Conservation (phyloP, 2,888 invertebrate genomes). For the Deroplatys truncata region DNA sequence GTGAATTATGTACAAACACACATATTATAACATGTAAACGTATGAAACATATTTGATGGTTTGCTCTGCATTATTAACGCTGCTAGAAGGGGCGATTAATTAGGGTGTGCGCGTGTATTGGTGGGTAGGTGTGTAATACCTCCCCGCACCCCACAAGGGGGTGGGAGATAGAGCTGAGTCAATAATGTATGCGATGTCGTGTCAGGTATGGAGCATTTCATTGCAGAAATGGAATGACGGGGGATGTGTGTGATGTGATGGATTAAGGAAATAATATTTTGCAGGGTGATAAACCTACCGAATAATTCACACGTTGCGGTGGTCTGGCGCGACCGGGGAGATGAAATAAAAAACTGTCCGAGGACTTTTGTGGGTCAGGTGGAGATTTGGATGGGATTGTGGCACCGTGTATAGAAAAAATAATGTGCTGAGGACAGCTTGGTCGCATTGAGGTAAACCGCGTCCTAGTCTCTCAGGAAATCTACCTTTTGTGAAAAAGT, state of each 20-base stretch:
- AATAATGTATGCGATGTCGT: background rate
- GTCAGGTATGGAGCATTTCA: background rate
- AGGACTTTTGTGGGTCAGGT: background rate
- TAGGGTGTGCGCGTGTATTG: background rate
- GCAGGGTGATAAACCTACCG: background rate
- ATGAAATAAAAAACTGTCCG: background rate
- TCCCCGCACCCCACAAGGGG: background rate
- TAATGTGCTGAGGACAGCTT: background rate
- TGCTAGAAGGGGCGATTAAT: background rate
- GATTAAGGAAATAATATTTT: background rate
- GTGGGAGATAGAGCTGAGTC: background rate
- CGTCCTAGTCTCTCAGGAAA: background rate
- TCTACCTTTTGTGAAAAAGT: background rate
- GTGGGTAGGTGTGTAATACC: background rate
- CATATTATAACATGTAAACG: conserved; percentile 6
- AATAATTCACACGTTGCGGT: background rate
- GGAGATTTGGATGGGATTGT: background rate
- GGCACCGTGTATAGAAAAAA: background rate
- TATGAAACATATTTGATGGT: conserved; percentile 5
- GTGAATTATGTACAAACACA: conserved; percentile 2
- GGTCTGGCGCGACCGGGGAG: background rate
- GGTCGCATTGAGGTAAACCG: background rate
- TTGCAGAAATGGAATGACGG: background rate
- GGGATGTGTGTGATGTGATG: background rate
- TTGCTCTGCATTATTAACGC: background rate